phyloP scores from a whole-genome alignment of 2,113 vertebrate genomes.

The Zosterops pallidus region DNA sequence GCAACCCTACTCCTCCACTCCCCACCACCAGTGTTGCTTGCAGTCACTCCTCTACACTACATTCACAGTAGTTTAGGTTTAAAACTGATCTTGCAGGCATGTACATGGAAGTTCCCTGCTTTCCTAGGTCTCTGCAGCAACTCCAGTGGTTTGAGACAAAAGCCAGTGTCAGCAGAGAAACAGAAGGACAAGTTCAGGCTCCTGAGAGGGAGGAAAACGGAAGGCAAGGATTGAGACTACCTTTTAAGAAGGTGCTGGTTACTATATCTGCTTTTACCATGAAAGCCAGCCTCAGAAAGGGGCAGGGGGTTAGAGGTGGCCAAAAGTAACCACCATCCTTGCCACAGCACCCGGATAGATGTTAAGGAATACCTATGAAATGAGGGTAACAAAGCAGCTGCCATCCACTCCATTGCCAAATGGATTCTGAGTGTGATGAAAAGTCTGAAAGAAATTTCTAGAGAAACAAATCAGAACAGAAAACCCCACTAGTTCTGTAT shows the following conservation, averaged over 20 bases:
- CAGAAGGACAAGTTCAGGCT: background rate
- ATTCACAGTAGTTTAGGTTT: background rate
- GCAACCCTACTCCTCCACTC: background rate
- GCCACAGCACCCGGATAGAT: background rate
- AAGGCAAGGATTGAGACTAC: background rate
- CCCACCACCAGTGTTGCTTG: background rate
- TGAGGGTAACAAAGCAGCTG: background rate
- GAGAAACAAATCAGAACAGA: background rate
- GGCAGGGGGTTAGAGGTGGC: rapidly evolving
- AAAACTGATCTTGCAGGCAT: background rate
- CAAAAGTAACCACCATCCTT: background rate
- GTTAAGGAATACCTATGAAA: background rate
- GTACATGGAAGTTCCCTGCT: background rate
- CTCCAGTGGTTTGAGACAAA: background rate
- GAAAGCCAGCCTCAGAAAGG: background rate
- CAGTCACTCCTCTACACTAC: background rate
- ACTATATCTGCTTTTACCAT: background rate
- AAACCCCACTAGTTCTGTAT: background rate
- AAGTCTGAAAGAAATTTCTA: background rate
- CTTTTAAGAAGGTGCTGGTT: background rate
- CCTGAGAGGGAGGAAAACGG: background rate
- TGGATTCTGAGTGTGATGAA: background rate
- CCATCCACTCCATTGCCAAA: background rate
- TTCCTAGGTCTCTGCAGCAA: background rate
- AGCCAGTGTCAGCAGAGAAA: background rate